Evolutionary conservation across 1,140 invertebrate genomes (phyloP).

Genomic region (Panulirus ornatus): DNA sequence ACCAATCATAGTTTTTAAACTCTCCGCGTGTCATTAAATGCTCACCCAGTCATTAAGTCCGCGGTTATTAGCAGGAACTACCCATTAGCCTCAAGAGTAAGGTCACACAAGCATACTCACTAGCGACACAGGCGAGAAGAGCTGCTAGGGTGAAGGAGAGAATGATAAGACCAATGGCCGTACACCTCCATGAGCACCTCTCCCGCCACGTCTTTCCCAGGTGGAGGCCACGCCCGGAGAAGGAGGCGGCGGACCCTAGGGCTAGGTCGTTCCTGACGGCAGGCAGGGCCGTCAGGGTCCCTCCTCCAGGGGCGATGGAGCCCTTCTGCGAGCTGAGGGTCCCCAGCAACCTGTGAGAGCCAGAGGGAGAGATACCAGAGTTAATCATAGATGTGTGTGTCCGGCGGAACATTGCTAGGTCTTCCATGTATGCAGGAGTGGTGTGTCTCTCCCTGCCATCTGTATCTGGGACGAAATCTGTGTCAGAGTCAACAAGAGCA

Average conservation of each 20-base stretch:
- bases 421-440: too few relatives aligned
- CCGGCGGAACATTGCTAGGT: too few relatives aligned
- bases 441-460: too few relatives aligned
- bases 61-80: too few relatives aligned
- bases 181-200: slow-evolving; percentile 96
- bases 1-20: too few relatives aligned
- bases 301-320: slow-evolving; percentile 70
- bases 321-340: slow-evolving; percentile 76
- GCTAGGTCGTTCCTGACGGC: slow-evolving; percentile 76
- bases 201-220: slow-evolving; percentile 95
- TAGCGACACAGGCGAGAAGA: slow-evolving; percentile 95
- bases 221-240: slow-evolving; percentile 94
- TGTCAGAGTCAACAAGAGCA: too few relatives aligned
- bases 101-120: slow-evolving; percentile 87
- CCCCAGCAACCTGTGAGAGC: slow-evolving; percentile 68
- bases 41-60: too few relatives aligned
- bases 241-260: slow-evolving; percentile 80
- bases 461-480: too few relatives aligned
- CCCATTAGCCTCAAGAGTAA: too few relatives aligned
- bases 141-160: slow-evolving; percentile 91
- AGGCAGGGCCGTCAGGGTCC: slow-evolving; percentile 86
- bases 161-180: slow-evolving; percentile 93
- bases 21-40: too few relatives aligned
- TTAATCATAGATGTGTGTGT: neutral
- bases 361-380: neutral